Evolutionary conservation across 35 echinoderm and acorn worm species (phyloP).

Genomic region (Apostichopus japonicus): DNA sequence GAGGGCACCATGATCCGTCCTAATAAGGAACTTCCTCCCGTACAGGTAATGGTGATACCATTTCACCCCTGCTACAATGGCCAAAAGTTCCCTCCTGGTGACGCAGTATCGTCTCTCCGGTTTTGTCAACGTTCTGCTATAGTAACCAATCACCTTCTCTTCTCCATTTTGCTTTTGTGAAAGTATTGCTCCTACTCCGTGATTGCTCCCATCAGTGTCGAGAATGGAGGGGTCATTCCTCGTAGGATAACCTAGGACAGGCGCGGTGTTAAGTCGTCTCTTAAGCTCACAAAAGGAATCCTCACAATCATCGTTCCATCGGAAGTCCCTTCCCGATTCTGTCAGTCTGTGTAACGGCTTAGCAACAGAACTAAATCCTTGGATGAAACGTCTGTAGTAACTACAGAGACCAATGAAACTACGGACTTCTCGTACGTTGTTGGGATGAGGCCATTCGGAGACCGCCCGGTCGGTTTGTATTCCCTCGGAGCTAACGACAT

Average conservation of each 20-base stretch:
- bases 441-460: slow-evolving; percentile 51
- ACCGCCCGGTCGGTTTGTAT: slow-evolving; percentile 61
- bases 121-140: slow-evolving; percentile 1
- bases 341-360: slow-evolving; percentile 54
- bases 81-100: background rate
- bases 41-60: slow-evolving; percentile 57
- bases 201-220: slow-evolving; percentile 61
- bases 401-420: slow-evolving; percentile 61
- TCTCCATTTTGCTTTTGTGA: slow-evolving; percentile 49
- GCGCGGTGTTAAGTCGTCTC: slow-evolving; percentile 27
- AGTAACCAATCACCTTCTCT: slow-evolving; percentile 30
- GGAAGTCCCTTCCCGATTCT: slow-evolving; percentile 13
- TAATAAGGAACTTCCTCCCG: slow-evolving; percentile 30
- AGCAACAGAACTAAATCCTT: slow-evolving; percentile 50
- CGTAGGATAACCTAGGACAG: slow-evolving; percentile 36
- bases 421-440: slow-evolving; percentile 25
- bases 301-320: slow-evolving; percentile 45
- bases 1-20: slow-evolving; percentile 36
- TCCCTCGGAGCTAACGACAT: slow-evolving; percentile 64
- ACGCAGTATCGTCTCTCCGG: background rate
- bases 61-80: background rate
- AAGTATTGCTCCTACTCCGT: slow-evolving; percentile 17
- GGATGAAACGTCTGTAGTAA: slow-evolving; percentile 63
- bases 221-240: slow-evolving; percentile 10
- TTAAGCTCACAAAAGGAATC: slow-evolving; percentile 47